These are phyloP conservation scores for Uloborus diversus DNA, from an alignment of 1,140 invertebrate genomes.

Conservation along the genomic window DNA sequence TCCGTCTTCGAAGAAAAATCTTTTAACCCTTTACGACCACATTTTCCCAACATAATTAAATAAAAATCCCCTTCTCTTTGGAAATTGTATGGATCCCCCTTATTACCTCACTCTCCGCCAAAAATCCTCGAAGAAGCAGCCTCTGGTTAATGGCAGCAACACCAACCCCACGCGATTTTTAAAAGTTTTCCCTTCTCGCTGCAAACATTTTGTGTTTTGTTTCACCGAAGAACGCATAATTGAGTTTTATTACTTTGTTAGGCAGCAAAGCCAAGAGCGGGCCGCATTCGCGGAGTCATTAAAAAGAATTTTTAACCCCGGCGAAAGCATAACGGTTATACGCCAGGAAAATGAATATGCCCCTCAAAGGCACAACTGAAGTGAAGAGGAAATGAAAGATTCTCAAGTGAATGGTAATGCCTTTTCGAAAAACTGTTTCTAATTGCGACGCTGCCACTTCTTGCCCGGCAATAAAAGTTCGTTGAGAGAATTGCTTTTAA, in stretches of 20 bases:
- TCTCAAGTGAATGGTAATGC: not conserved
- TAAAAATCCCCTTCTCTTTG: conserved; percentile 25
- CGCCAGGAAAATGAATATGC: conserved; percentile 40
- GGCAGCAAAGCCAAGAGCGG: conserved; percentile 8
- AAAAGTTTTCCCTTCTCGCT: not conserved
- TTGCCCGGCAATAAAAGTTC: too few species aligned
- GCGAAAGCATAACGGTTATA: conserved; percentile 37
- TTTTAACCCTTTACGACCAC: conserved; percentile 43
- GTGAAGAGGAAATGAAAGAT: not conserved
- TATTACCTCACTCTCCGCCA: not conserved
- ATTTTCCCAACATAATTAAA: conserved; percentile 46
- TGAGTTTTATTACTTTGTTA: conserved; percentile 51
- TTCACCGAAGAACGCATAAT: conserved; percentile 26
- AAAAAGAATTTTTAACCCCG: conserved; percentile 7
- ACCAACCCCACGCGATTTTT: not conserved
- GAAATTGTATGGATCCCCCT: not conserved
- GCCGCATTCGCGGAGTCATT: conserved; percentile 9
- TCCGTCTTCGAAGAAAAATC: conserved; percentile 25
- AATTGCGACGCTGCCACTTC: not conserved
- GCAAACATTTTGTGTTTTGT: conserved; percentile 45
- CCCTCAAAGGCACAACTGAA: conserved; percentile 15
- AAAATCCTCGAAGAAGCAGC: not conserved
- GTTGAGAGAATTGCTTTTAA: conserved; percentile 21
- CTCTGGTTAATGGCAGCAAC: conserved; percentile 17
- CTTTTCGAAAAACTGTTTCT: not conserved